phyloP scores from a whole-genome alignment of 2,797 vertebrate genomes.

The Sarcophilus harrisii region DNA sequence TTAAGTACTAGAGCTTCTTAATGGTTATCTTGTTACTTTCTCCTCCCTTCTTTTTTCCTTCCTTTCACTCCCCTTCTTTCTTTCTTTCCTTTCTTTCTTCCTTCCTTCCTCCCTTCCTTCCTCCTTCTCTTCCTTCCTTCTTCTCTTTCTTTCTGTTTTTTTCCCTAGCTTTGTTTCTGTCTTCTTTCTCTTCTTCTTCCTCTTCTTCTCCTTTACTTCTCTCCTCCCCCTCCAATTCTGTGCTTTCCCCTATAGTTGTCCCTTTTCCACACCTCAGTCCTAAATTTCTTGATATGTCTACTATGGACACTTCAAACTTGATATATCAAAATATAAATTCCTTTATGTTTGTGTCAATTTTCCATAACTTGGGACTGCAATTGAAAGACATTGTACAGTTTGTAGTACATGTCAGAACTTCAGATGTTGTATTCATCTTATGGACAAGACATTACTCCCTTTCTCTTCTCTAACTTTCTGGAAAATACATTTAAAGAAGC shows the following conservation, averaged over 20 bases:
- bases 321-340: no score
- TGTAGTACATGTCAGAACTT: neutral
- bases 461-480: neutral
- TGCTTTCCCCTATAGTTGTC: no score
- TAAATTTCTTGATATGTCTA: no score
- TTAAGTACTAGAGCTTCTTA: neutral
- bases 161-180: no score
- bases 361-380: neutral
- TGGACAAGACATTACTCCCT: neutral
- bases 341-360: no score
- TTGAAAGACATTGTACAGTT: neutral
- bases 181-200: no score
- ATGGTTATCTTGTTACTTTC: neutral
- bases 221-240: no score
- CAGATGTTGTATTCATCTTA: neutral
- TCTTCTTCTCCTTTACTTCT: no score
- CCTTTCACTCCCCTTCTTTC: no score
- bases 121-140: neutral
- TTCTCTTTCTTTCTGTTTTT: no score
- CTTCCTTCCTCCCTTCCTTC: neutral
- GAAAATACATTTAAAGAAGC: neutral
- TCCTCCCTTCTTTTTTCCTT: neutral
- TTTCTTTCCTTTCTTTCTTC: neutral
- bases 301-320: no score
- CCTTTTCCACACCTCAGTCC: no score